Evolutionary conservation across 37 sponge, comb jelly and placozoan species (phyloP), one percentile per base, ranked within the genome.

Genomic region (Lycopodina hypogea): DNA sequence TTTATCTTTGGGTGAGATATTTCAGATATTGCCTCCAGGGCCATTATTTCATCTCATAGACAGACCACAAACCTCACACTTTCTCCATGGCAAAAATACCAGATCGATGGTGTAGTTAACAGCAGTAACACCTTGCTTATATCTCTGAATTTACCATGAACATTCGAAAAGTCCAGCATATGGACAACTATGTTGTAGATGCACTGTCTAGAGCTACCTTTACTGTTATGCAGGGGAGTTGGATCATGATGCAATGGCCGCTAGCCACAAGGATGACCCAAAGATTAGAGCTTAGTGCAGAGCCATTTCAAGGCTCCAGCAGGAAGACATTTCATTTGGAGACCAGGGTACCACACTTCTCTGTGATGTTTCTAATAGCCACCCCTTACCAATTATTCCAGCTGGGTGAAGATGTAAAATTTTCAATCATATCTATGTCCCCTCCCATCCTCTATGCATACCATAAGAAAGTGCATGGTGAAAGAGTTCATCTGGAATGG

Each of bases 11-110:
- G 32, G 36, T 71, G 56, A 59, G 63, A 45, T 72, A 81, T 56
- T 81, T 81, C 63, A 51, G 81, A 59, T 68, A 79, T 68, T 79
- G 66, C 42, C 39, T 78, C 17, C 45, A 79, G 70, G 81, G 81
- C 62, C 81, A 45, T 19, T 18, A 42, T 11, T 81, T 81, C 63
- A 26, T 59, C 24, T 53, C 81, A 30, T 71, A 45, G 32, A 81
- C 62, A 55, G 3, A 79, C 57, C 80, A 79, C 70, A 79, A 68
- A 71, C 81, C 81, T 23, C 72, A 71, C 73, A 81, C 81, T 23
- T 81, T 71, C 66, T 60, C 35, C 42, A 70, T 81, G 61, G 24
- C 62, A 14, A 81, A 81, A 71, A 60, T 26, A 30, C 23, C 61
- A 23, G 73, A 81, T 37, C 63, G 62, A 58, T 59, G 60, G 72